These are phyloP conservation scores for Orestias chungarensis DNA, from an alignment of 2,797 vertebrate genomes.

Conservation along the genomic window DNA sequence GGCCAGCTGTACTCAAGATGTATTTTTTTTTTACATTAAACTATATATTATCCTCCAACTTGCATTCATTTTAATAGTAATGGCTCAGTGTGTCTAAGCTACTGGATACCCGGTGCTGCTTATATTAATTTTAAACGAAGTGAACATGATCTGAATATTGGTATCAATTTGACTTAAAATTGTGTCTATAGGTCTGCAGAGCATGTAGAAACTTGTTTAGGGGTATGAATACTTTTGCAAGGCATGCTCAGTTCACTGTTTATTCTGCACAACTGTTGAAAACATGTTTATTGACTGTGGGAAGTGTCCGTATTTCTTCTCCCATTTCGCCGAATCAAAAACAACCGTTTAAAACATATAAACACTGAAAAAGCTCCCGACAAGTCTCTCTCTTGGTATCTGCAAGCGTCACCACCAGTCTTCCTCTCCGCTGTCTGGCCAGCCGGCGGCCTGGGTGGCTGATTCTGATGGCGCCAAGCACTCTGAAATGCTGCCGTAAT, in stretches of 20 bases:
- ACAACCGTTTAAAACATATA: constrained; percentile 80
- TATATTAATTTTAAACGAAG: background rate
- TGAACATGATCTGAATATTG: background rate
- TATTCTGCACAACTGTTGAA: constrained; percentile 52
- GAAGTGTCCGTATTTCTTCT: constrained; percentile 66
- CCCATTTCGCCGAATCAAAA: constrained; percentile 75
- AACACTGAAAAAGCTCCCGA: constrained; percentile 70
- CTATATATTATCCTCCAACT: background rate
- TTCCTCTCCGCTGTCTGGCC: constrained; percentile 78
- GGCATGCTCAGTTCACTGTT: constrained; percentile 16
- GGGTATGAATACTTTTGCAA: constrained; percentile 4
- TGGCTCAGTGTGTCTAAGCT: background rate
- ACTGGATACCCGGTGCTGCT: background rate
- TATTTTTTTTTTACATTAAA: too few species aligned
- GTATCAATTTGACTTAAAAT: too few species aligned
- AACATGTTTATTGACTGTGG: constrained; percentile 59
- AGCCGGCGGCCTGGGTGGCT: constrained; percentile 78
- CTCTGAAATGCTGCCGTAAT: constrained; percentile 77
- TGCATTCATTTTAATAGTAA: background rate
- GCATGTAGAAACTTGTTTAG: background rate
- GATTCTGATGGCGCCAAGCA: constrained; percentile 82
- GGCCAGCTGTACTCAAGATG: too few species aligned
- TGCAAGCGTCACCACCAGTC: constrained; percentile 73
- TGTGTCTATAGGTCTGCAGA: background rate
- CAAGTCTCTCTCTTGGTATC: constrained; percentile 73